Conservation (phyloP, 2,888 invertebrate species). For the Sarcophaga caerulescens region DNA sequence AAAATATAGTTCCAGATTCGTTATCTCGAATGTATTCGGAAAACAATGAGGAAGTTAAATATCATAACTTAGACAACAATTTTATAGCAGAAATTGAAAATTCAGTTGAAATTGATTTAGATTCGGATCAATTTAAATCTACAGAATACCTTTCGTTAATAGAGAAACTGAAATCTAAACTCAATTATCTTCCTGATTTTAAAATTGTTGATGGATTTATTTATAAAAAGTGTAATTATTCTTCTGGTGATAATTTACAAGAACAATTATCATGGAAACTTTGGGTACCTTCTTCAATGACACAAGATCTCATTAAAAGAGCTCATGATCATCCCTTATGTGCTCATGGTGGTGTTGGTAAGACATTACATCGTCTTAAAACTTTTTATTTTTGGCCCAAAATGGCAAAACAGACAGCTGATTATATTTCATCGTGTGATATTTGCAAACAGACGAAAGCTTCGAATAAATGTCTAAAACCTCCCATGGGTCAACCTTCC, state of each 20-base stretch:
- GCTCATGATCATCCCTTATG: not conserved
- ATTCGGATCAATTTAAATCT: no score
- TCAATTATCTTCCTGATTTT: no score
- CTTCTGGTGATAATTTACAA: no score
- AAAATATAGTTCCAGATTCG: conserved; percentile 19
- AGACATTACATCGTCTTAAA: not conserved
- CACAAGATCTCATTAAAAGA: not conserved
- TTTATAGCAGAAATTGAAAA: no score
- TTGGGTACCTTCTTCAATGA: not conserved
- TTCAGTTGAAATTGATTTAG: no score
- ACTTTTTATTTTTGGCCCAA: conserved; percentile 20
- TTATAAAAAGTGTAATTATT: no score
- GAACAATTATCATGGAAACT: no score
- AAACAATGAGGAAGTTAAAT: not conserved
- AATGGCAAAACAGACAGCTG: conserved; percentile 21
- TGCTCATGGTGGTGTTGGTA: not conserved
- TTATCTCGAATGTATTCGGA: conserved; percentile 10
- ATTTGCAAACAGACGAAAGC: conserved; percentile 15
- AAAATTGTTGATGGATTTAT: no score
- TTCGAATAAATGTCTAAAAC: not conserved
- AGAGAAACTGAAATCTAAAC: no score
- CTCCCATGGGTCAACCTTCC: conserved; percentile 7
- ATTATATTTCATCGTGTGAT: conserved; percentile 4
- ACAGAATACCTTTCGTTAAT: no score
- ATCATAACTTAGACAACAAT: no score